Percentiles rank a stretch among this genome's conserved stretches.
These are phyloP conservation scores for Merops nubicus DNA, from an alignment of 2,113 vertebrate genomes.

Conservation along the genomic window DNA sequence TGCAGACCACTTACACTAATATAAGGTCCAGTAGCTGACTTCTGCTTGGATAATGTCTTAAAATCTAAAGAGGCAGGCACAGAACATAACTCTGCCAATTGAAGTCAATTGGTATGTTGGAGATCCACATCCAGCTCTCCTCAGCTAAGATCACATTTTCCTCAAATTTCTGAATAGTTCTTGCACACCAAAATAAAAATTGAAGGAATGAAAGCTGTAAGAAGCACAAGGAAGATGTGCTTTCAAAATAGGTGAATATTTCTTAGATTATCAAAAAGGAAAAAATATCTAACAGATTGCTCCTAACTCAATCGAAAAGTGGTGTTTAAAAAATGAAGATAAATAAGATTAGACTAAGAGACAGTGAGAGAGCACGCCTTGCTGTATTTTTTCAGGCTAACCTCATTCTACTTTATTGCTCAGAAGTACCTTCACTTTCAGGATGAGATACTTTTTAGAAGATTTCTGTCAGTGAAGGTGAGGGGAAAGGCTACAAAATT, in stretches of 20 bases:
- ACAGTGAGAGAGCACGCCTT: background rate
- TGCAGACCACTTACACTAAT: background rate
- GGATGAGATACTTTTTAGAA: background rate
- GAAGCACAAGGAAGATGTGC: background rate
- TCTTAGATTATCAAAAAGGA: background rate
- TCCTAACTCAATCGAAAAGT: background rate
- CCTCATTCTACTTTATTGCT: background rate
- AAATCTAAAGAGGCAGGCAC: background rate
- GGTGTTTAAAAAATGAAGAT: background rate
- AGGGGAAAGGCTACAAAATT: background rate
- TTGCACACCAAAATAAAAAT: background rate
- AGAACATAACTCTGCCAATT: background rate
- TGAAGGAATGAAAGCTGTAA: background rate
- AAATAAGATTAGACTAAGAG: background rate
- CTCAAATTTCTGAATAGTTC: background rate
- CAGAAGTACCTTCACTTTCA: background rate
- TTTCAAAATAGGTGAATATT: background rate
- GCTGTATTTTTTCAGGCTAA: background rate
- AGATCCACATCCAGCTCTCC: background rate
- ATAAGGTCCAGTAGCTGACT: constrained; percentile 28
- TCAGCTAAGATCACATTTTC: background rate
- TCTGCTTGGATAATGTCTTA: background rate
- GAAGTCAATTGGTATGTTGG: background rate
- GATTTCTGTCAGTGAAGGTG: background rate
- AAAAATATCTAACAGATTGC: background rate